phyloP scores from a whole-genome alignment of 2,113 vertebrate species.

The Prolemur simus region DNA sequence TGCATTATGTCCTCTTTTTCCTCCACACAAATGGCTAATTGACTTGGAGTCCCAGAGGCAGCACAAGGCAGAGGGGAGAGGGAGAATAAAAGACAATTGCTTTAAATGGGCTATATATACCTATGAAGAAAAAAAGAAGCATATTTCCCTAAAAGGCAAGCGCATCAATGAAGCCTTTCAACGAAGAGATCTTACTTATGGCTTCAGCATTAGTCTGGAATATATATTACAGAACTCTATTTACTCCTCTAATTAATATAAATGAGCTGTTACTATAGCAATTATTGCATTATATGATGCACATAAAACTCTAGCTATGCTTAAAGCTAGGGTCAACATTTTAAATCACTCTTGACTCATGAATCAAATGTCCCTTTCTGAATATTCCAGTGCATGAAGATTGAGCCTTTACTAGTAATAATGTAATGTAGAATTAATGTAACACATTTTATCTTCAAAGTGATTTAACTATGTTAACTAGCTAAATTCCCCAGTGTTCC shows the following conservation, averaged over 20 bases:
- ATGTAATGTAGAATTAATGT: constrained; percentile 62
- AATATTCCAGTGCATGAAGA: constrained; percentile 69
- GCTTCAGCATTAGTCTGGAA: constrained; percentile 52
- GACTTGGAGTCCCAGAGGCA: constrained; percentile 71
- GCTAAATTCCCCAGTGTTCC: background rate
- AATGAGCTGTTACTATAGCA: constrained; percentile 78
- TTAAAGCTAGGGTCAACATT: constrained; percentile 78
- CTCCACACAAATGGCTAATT: constrained; percentile 76
- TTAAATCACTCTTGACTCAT: constrained; percentile 79
- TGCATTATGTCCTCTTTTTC: constrained; percentile 30
- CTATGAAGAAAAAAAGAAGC: constrained; percentile 35
- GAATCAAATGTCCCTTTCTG: constrained; percentile 77
- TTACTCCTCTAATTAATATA: constrained; percentile 79
- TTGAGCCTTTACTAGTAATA: constrained; percentile 74
- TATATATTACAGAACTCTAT: constrained; percentile 69
- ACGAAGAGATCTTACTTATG: constrained; percentile 64
- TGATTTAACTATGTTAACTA: constrained; percentile 35
- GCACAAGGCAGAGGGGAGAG: constrained; percentile 69
- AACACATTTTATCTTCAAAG: constrained; percentile 35
- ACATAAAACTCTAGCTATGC: constrained; percentile 75
- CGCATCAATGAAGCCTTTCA: constrained; percentile 77
- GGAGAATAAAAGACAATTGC: constrained; percentile 65
- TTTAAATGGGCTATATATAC: constrained; percentile 76
- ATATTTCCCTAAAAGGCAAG: constrained; percentile 67
- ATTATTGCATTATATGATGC: constrained; percentile 81